Evolutionary conservation across 2,888 invertebrate genomes (phyloP).

Genomic region (Scotopteryx bipunctaria): DNA sequence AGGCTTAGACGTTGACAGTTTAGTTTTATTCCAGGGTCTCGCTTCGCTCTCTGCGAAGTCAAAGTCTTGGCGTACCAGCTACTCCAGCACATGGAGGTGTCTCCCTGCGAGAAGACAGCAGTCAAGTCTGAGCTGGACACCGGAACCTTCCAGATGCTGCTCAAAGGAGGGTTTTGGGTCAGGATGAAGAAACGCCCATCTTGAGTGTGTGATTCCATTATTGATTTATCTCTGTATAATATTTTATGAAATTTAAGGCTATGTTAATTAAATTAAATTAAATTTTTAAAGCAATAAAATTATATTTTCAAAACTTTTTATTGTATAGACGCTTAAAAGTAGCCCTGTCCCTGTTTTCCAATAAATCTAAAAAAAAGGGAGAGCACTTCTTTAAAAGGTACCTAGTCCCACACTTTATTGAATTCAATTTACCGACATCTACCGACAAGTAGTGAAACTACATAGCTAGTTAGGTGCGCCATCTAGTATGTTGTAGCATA

Average conservation of each 20-base stretch:
- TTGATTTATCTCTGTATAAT: no score
- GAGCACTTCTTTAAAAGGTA: no score
- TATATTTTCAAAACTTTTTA: no score
- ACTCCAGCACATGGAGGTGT: slow-evolving; percentile 48
- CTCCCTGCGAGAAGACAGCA: slow-evolving; percentile 47
- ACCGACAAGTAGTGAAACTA: not conserved
- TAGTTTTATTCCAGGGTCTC: slow-evolving; percentile 44
- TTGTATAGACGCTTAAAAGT: no score
- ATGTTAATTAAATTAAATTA: no score
- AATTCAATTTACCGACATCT: not conserved
- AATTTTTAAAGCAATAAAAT: no score
- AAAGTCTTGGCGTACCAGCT: slow-evolving; percentile 55
- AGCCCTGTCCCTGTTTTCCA: no score
- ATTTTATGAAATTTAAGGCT: no score
- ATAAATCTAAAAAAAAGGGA: no score
- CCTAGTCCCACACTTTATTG: no score
- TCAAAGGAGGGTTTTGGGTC: slow-evolving; percentile 58
- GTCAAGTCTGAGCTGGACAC: slow-evolving; percentile 39
- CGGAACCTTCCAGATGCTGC: slow-evolving; percentile 43
- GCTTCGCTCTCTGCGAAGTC: slow-evolving; percentile 57
- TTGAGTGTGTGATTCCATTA: no score
- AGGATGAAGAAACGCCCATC: slow-evolving; percentile 44
- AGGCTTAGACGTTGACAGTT: no score
- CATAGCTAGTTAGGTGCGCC: not conserved
- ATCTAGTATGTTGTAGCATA: not conserved